phyloP scores from a whole-genome alignment of 1,140 invertebrate genomes.

The Tribolium castaneum region DNA sequence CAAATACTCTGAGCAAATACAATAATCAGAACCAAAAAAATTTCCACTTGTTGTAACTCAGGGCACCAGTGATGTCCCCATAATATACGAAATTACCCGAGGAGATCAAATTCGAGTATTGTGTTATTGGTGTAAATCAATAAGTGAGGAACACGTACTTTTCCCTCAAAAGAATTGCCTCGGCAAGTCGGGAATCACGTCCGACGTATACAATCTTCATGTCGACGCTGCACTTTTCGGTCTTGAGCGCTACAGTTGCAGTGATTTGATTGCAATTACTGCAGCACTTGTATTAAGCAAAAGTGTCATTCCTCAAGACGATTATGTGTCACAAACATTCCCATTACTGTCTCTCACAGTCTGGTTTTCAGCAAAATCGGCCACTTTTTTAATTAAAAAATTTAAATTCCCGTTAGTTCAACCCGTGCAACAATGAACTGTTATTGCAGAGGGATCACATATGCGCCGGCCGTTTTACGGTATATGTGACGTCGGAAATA shows the following conservation, averaged over 20 bases:
- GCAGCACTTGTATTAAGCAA: not conserved
- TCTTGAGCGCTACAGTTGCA: not conserved
- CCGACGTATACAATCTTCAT: not conserved
- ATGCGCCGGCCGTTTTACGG: constrained; percentile 21
- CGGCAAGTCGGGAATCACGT: not conserved
- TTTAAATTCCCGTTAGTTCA: not conserved
- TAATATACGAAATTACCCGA: not conserved
- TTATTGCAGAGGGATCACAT: constrained; percentile 34
- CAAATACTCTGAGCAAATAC: no score
- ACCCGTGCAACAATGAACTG: constrained; percentile 10
- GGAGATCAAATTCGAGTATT: no score
- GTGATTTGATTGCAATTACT: constrained; percentile 24
- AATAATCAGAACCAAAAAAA: no score
- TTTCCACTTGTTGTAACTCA: not conserved
- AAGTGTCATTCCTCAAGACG: constrained; percentile 10
- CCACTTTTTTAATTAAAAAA: not conserved
- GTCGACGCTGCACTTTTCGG: not conserved
- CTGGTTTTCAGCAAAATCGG: not conserved
- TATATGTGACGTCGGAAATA: constrained; percentile 20
- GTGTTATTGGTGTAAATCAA: not conserved
- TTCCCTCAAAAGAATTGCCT: not conserved
- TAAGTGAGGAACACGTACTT: not conserved
- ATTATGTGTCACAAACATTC: not conserved
- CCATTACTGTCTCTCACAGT: not conserved
- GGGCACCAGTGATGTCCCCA: not conserved